phyloP scores from a whole-genome alignment of 2,888 invertebrate species.

The Hyposoter dolosus region DNA sequence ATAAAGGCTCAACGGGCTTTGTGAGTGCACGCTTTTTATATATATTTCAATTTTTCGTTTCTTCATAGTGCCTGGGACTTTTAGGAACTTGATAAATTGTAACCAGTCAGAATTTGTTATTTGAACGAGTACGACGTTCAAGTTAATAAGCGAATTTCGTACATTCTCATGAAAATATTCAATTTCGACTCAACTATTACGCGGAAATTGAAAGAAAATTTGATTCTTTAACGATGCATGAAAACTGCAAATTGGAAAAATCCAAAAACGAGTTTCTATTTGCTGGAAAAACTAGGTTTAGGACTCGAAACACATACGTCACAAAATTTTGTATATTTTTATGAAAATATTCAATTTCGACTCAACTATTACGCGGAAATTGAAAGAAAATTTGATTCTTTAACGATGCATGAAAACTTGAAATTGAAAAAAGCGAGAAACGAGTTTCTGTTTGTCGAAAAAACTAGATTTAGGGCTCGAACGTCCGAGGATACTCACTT shows the following conservation, averaged over 20 bases:
- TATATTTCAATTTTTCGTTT: too few species aligned
- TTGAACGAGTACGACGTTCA: too few species aligned
- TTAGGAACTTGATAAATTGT: too few species aligned
- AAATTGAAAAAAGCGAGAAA: neutral
- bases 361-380: too few species aligned
- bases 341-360: too few species aligned
- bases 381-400: neutral
- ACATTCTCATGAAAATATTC: too few species aligned
- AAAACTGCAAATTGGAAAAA: neutral
- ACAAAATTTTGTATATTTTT: too few species aligned
- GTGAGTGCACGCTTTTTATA: slow-evolving; percentile 75
- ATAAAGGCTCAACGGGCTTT: slow-evolving; percentile 80
- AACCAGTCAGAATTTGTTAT: too few species aligned
- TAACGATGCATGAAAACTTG: neutral
- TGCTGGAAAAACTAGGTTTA: neutral
- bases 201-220: too few species aligned
- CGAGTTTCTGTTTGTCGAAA: neutral
- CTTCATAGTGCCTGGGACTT: too few species aligned
- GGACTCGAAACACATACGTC: neutral
- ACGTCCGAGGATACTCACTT: neutral
- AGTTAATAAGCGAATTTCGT: too few species aligned
- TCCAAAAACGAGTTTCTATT: neutral
- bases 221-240: neutral
- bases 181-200: too few species aligned
- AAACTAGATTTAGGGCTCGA: neutral